Evolutionary conservation across 35 echinoderm and acorn worm genomes (phyloP), one percentile per base, ranked within the genome.

Genomic region (Heliocidaris erythrogramma): DNA sequence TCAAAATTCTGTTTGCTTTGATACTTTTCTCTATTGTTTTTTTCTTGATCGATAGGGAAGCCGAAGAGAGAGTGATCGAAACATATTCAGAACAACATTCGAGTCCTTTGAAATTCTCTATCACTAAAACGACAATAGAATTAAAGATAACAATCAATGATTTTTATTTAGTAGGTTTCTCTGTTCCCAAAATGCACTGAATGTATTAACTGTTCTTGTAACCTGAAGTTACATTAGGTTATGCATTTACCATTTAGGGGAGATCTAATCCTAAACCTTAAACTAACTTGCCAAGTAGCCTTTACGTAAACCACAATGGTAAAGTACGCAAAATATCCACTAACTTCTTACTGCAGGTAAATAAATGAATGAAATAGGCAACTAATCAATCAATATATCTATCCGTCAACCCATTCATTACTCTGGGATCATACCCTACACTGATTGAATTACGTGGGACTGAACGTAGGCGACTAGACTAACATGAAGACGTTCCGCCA

Each of bases 401-500:
- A 78, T 78, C 65, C 65, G 27, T 78, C 65, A n/a, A n/a, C 65
- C 27, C 21, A 18, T 78, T 78, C 65, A 78, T 78, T 78, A 78
- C 65, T 78, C 35, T 78, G 27, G 65, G 65, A 78, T 78, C 65
- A 78, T 27, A 78, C 65, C 65, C 65, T 78, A 78, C 65, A 18
- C 65, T 78, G 65, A 78, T 78, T 78, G 65, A 78, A 78, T 78
- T 78, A 78, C 65, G 27, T 78, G 65, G 65, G 65, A 78, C 65
- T 78, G 65, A 78, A 78, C 21, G 65, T 78, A 78, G 65, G 65
- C 65, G 65, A 78, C 65, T 78, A 78, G 4, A 27, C 17, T 78
- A 78, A 78, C 65, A 27, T 78, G 65, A 78, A 78, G 65, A 78
- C 65, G 65, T 78, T 78, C 65, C 87, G 87, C 87, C 24, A 27